Evolutionary conservation across 64 coral and sea anemone genomes (phyloP).

Genomic region (Actinia tenebrosa): DNA sequence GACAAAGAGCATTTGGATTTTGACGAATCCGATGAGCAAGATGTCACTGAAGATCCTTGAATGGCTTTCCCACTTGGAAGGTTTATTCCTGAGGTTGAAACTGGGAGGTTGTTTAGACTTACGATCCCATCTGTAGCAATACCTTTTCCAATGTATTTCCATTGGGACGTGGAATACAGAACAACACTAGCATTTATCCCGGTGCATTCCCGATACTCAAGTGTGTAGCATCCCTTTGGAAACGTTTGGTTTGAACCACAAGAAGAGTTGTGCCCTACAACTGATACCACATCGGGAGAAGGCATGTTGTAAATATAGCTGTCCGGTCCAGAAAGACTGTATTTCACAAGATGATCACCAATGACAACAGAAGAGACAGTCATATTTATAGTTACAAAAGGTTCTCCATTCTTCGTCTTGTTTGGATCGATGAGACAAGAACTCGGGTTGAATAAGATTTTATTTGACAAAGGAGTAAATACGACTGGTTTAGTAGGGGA

Average conservation of each 20-base stretch:
- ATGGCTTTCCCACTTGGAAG: not conserved
- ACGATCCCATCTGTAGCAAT: constrained; percentile 3
- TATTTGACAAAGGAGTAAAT: not conserved
- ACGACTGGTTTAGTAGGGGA: not conserved
- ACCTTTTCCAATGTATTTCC: not conserved
- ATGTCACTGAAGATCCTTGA: not conserved
- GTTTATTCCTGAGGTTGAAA: not conserved
- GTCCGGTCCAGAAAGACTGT: constrained; percentile 18
- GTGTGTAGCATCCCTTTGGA: constrained; percentile 20
- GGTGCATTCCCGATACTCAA: constrained; percentile 2
- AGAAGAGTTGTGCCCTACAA: not conserved
- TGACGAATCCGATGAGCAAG: not conserved
- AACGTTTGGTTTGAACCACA: not conserved
- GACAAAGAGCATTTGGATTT: not conserved
- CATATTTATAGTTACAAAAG: not conserved
- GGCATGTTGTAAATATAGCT: not conserved
- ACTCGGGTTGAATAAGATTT: constrained; percentile 14
- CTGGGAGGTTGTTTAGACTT: not conserved
- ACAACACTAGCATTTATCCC: not conserved
- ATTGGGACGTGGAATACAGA: not conserved
- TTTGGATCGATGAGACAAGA: constrained; percentile 3
- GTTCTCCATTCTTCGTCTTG: not conserved
- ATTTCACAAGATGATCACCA: constrained; percentile 27
- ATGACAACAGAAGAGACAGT: not conserved
- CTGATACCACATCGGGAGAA: constrained; percentile 25